Evolutionary conservation across 2,888 invertebrate species (phyloP), one percentile per base, ranked within the genome.

Genomic region (Drosophila mercatorum): DNA sequence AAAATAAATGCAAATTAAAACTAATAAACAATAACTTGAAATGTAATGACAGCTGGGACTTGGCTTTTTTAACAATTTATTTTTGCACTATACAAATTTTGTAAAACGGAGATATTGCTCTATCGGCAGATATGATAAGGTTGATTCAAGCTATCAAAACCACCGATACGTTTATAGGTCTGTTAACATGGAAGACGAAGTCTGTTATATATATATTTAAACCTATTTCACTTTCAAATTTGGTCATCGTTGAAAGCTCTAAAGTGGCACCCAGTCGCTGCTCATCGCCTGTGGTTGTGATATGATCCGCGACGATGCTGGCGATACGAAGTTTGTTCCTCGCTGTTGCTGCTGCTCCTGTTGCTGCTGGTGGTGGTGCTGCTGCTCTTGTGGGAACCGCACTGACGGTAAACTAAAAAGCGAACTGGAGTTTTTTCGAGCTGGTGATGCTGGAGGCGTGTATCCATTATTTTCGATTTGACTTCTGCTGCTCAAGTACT

Each of bases 1-100:
- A 82, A 84, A 78, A 68, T 40, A 80, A 84, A 84, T 65, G 51
- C 58, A 70, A 79, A 68, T 72, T 55, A 46, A 65, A 78, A 68
- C 68, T 78, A 87, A 81, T 78, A 68, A 72, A 70, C 62, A 80
- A 56, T 28, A 26, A 55, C 52, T 67, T 57, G 26, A 58, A 70
- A 81, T 59, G 52, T 36, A 59, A 36, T 34, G 36, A 22, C 17
- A 2, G 41, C 8, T 17, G 8, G 3, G 5, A 43, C 2, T 26
- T 28, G 17, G 3, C 2, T 11, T 22, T 43, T 31, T 22, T 8
- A 14, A 49, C 34, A 28, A 17, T 53, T 38, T 57, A 46, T 44
- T 38, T 17, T 46, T 17, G 2, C 17, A 28, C 40, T 22, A 59
- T 47, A 49, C n/a, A 7, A 60, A 68, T 51, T 31, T 66, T 17